Evolutionary conservation across 2,797 vertebrate genomes (phyloP), one percentile per base, ranked within the genome.

Genomic region (Acomys russatus): DNA sequence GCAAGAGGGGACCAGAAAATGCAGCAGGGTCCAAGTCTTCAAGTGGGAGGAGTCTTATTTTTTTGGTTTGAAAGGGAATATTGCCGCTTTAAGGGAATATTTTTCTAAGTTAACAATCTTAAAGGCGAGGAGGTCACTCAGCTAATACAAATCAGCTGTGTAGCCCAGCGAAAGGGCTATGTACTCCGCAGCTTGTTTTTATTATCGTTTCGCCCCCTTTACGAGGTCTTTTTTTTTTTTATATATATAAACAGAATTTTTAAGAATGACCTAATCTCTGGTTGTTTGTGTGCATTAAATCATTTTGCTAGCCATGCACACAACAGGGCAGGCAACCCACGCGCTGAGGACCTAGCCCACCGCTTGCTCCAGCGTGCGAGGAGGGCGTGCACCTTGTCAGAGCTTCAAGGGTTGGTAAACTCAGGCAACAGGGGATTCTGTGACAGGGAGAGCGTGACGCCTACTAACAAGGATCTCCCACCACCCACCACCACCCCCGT

Each of bases 151-250:
- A 98, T 99, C 98, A 99, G 98, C 98, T 99, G 98, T 96, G 97
- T 92, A 95, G 97, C 97, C 98, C 98, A 98, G 98, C 98, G 98
- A 98, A 98, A 98, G 98, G 98, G 97, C 98, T 98, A 97, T 98
- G 98, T 98, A 98, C 98, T 98, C 97, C 23, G 96, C 98, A 98
- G 98, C 98, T 98, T 98, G 98, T 98, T 99, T 98, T 98, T 98
- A 99, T 99, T 99, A 99, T 98, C 98, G 98, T 98, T 98, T 98
- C 98, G 98, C 98, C 98, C 98, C 98, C 98, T 99, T 99, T 98
- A 98, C 98, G 98, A 98, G 98, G 98, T 98, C 98, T 98, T 98
- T 59, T 59, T 51, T 49, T 76, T 98, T 98, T 93, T 78, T 98
- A n/a, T n/a, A n/a, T 98, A 98, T 98, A 98, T 98, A 99, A 98